phyloP scores from a whole-genome alignment of 2,888 invertebrate species.

The Papilio demoleus region DNA sequence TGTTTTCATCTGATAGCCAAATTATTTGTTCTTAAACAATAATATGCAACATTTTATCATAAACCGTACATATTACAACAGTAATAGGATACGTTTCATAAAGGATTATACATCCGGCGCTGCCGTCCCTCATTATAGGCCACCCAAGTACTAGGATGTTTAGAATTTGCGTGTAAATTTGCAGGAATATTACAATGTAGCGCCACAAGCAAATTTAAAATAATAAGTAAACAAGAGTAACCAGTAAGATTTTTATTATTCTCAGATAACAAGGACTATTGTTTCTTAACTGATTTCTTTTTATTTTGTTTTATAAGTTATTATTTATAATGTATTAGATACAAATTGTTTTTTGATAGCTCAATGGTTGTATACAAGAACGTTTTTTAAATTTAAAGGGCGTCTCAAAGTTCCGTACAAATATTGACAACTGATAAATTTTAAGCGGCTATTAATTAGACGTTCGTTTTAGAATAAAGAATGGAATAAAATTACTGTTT shows the following conservation, averaged over 20 bases:
- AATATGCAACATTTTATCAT: not conserved
- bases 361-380: too few relatives aligned
- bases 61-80: not conserved
- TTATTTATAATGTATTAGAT: too few relatives aligned
- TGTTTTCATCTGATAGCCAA: not conserved
- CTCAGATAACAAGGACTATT: not conserved
- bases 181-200: conserved; percentile 10
- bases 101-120: conserved; percentile 14
- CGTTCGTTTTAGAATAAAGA: too few relatives aligned
- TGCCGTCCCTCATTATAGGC: conserved; percentile 9
- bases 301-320: not conserved
- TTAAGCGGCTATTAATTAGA: too few relatives aligned
- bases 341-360: too few relatives aligned
- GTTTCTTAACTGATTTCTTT: not conserved
- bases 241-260: not conserved
- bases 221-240: not conserved
- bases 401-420: too few relatives aligned
- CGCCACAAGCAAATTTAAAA: not conserved
- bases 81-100: conserved; percentile 9
- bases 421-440: too few relatives aligned
- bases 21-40: too few relatives aligned
- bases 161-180: conserved; percentile 9
- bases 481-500: too few relatives aligned
- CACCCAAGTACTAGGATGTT: conserved; percentile 11
- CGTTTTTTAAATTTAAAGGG: too few relatives aligned